Evolutionary conservation across 2,888 invertebrate species (phyloP).

Genomic region (Morpho helenor): DNA sequence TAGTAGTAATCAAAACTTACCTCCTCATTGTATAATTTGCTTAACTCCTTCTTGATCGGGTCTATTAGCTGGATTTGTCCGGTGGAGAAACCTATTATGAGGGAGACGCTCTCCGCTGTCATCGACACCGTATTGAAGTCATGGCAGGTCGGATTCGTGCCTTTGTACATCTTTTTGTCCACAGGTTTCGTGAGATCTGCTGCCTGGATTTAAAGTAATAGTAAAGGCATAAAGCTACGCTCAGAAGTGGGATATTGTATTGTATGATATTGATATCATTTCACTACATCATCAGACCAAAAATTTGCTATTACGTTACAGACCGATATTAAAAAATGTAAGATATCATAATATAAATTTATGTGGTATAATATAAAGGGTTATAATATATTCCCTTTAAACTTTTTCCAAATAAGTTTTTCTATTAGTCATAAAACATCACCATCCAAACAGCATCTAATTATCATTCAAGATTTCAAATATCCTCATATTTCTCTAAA

Average conservation of each 20-base stretch:
- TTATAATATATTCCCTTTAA: no score
- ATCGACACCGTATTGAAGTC: slow-evolving; percentile 95
- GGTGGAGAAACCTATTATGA: slow-evolving; percentile 98
- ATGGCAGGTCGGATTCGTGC: slow-evolving; percentile 99
- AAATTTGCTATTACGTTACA: no score
- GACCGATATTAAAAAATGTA: no score
- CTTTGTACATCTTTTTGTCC: slow-evolving; percentile 99
- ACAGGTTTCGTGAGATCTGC: slow-evolving; percentile 97
- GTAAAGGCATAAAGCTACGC: not conserved
- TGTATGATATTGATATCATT: no score
- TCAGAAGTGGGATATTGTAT: no score
- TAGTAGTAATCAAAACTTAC: slow-evolving; percentile 72
- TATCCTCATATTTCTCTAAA: no score
- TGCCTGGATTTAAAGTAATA: slow-evolving; percentile 78
- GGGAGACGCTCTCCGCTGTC: slow-evolving; percentile 89
- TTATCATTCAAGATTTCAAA: no score
- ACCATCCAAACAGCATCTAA: no score
- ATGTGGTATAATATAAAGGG: no score
- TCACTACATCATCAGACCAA: not conserved
- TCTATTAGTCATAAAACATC: no score
- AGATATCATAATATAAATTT: no score
- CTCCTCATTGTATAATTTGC: slow-evolving; percentile 99
- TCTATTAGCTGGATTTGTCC: slow-evolving; percentile 99
- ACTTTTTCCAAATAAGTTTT: no score
- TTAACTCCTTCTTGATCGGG: slow-evolving; percentile 96